Evolutionary conservation across 2,113 vertebrate species (phyloP).

Genomic region (Takifugu flavidus): DNA sequence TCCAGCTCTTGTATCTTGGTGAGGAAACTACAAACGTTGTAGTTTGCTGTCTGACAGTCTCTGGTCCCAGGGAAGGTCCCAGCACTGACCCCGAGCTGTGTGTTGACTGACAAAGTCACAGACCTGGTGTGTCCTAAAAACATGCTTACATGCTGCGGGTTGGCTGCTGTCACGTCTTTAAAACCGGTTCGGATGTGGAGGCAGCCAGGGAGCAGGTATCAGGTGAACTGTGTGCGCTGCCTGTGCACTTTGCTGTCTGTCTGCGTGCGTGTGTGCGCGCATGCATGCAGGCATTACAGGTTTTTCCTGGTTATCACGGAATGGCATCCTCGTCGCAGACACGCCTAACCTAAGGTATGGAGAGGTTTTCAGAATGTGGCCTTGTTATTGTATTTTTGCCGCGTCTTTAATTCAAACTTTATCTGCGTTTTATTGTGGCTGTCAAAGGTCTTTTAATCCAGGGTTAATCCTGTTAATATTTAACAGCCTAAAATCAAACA

Average conservation of each 20-base stretch:
- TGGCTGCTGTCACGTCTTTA: neutral
- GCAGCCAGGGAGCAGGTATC: conserved; percentile 24
- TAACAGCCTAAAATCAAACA: too few species aligned
- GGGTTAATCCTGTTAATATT: too few species aligned
- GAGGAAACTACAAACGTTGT: too few species aligned
- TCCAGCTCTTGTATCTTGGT: too few species aligned
- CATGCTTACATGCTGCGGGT: conserved; percentile 5
- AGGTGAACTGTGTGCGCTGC: conserved; percentile 35
- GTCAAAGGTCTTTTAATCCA: neutral
- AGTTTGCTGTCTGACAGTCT: neutral
- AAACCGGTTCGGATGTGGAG: conserved; percentile 52
- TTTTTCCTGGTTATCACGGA: conserved; percentile 67
- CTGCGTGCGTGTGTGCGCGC: conserved; percentile 6
- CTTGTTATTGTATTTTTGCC: conserved; percentile 34
- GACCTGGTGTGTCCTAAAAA: conserved; percentile 13
- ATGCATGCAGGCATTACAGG: conserved; percentile 37
- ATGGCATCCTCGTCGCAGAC: conserved; percentile 46
- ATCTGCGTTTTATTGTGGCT: neutral
- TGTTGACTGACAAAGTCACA: conserved; percentile 9
- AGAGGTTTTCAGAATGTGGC: conserved; percentile 13
- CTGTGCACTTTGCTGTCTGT: conserved; percentile 20
- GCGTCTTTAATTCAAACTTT: neutral
- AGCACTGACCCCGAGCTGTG: neutral
- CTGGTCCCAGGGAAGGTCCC: neutral
- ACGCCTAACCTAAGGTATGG: conserved; percentile 39